A percentile compares a stretch with the other conserved stretches of the same genome.
Evolutionary conservation across 2,113 vertebrate species (phyloP).

Genomic region (Festucalex cinctus): DNA sequence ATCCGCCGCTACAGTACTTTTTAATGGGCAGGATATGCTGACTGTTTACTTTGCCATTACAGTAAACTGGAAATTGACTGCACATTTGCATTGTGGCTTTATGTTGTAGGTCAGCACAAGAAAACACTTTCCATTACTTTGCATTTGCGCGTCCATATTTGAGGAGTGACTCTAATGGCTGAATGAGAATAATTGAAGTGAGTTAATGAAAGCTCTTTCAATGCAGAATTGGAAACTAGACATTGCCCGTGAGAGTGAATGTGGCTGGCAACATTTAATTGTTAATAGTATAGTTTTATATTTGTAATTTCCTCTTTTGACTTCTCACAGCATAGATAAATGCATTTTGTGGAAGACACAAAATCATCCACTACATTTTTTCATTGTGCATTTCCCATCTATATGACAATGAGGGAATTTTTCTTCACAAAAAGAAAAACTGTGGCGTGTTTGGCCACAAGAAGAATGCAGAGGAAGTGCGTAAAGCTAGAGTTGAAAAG

Average conservation of each 20-base stretch:
- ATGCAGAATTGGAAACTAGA: neutral
- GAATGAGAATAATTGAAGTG: neutral
- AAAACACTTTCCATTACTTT: conserved; percentile 13
- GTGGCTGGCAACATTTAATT: too few relatives aligned
- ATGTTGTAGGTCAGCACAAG: conserved; percentile 16
- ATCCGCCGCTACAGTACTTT: conserved; percentile 10
- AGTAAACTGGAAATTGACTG: conserved; percentile 32
- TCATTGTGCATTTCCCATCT: neutral
- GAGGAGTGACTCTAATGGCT: neutral
- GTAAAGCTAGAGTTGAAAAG: neutral
- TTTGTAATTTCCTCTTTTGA: neutral
- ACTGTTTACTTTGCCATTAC: conserved; percentile 18
- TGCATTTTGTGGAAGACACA: neutral
- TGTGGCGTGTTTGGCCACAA: neutral
- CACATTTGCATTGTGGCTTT: conserved; percentile 7
- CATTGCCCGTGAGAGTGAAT: neutral
- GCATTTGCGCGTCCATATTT: neutral
- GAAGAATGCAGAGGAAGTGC: neutral
- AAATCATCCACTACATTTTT: neutral
- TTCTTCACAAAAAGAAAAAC: conserved; percentile 1
- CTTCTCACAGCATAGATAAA: neutral
- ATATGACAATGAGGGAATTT: neutral
- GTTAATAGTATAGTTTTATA: too few relatives aligned
- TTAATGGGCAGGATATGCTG: conserved; percentile 38
- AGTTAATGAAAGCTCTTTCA: neutral